Conservation (phyloP, 64 coral and sea anemone species). For the Actinia equina region DNA sequence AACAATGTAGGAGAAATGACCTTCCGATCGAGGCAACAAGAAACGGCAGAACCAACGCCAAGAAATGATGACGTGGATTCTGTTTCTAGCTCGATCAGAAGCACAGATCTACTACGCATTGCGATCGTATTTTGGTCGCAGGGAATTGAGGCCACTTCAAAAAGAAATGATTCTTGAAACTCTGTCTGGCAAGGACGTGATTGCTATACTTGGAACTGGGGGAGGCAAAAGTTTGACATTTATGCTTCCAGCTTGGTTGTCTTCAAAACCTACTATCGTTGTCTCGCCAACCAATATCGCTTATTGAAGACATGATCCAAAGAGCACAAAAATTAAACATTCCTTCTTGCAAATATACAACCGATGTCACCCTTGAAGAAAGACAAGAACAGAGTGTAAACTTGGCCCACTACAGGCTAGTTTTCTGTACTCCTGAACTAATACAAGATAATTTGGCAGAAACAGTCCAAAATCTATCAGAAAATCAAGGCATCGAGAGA, state of each 20-base stretch:
- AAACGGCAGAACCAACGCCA: too few species aligned
- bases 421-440: slow-evolving; percentile 32
- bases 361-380: not conserved
- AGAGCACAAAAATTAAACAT: slow-evolving; percentile 14
- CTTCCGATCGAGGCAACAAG: too few species aligned
- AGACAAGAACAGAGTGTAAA: not conserved
- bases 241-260: slow-evolving; percentile 35
- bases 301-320: slow-evolving; percentile 6
- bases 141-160: slow-evolving; percentile 4
- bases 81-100: too few species aligned
- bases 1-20: too few species aligned
- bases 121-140: slow-evolving; percentile 17
- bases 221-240: slow-evolving; percentile 30
- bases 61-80: too few species aligned
- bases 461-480: not conserved
- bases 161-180: slow-evolving; percentile 9
- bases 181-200: slow-evolving; percentile 5
- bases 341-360: slow-evolving; percentile 31
- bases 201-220: slow-evolving; percentile 21
- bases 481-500: not conserved
- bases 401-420: slow-evolving; percentile 9
- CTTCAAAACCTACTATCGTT: slow-evolving; percentile 15
- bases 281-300: not conserved
- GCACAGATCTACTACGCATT: too few species aligned
- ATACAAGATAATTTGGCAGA: not conserved